phyloP scores from a whole-genome alignment of 2,888 invertebrate genomes.

The Chrysomela aeneicollis region DNA sequence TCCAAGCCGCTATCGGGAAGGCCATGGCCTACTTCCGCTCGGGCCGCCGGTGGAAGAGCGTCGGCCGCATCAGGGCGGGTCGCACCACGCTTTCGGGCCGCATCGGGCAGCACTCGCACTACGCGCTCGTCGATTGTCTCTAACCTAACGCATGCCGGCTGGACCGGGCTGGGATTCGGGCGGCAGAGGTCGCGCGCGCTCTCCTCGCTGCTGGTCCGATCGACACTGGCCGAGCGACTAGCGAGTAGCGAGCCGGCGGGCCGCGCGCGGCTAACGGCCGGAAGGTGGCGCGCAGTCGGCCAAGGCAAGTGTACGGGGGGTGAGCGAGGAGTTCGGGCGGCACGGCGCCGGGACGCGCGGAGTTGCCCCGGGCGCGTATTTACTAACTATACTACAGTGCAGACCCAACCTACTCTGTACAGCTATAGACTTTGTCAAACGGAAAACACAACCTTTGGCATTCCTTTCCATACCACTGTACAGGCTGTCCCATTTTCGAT shows the following conservation, averaged over 20 bases:
- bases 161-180: conserved; percentile 26
- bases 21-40: conserved; percentile 56
- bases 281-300: not conserved
- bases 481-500: no score
- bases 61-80: conserved; percentile 68
- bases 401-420: no score
- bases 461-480: no score
- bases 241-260: conserved; percentile 26
- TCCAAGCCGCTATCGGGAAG: conserved; percentile 58
- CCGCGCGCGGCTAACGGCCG: not conserved
- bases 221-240: conserved; percentile 34
- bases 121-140: conserved; percentile 27
- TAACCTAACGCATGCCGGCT: conserved; percentile 38
- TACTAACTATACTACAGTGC: no score
- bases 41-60: conserved; percentile 57
- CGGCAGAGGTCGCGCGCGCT: conserved; percentile 30
- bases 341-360: not conserved
- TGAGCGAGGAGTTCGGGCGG: not conserved
- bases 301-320: not conserved
- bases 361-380: not conserved
- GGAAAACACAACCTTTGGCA: no score
- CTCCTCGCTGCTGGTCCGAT: conserved; percentile 33
- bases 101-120: conserved; percentile 22
- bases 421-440: no score
- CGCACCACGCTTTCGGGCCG: conserved; percentile 52